Evolutionary conservation across 30 jellyfish, hydroid and myxozoan species (phyloP).

Genomic region (Catostylus mosaicus): DNA sequence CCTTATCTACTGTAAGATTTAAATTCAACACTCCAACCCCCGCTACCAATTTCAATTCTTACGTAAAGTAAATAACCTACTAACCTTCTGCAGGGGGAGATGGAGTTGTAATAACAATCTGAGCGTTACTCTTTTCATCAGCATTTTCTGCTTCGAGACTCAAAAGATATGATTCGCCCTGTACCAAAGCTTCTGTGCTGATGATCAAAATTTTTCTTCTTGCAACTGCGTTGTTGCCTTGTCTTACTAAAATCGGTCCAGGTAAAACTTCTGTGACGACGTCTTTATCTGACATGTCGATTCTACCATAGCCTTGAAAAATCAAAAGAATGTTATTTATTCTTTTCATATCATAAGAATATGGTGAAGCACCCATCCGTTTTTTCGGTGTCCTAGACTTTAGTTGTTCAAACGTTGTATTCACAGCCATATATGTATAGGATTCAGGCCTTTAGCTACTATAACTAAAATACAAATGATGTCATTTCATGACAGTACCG

Average conservation of each 20-base stretch:
- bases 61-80: no score
- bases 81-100: constrained; percentile 76
- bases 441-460: no score
- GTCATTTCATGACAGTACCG: no score
- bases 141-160: constrained; percentile 38
- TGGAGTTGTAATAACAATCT: constrained; percentile 35
- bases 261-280: constrained; percentile 13
- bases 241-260: background rate
- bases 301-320: constrained; percentile 16
- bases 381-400: no score
- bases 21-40: no score
- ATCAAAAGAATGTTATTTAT: background rate
- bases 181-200: constrained; percentile 17
- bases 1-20: no score
- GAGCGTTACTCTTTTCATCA: constrained; percentile 73
- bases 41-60: no score
- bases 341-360: no score
- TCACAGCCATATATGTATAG: no score
- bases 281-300: constrained; percentile 23
- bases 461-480: no score
- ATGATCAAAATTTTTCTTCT: constrained; percentile 21
- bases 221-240: background rate
- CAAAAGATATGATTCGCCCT: constrained; percentile 45
- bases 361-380: no score
- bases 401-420: no score